Evolutionary conservation across 2,797 vertebrate genomes (phyloP), one percentile per base, ranked within the genome.

Genomic region (Chrosomus eos): DNA sequence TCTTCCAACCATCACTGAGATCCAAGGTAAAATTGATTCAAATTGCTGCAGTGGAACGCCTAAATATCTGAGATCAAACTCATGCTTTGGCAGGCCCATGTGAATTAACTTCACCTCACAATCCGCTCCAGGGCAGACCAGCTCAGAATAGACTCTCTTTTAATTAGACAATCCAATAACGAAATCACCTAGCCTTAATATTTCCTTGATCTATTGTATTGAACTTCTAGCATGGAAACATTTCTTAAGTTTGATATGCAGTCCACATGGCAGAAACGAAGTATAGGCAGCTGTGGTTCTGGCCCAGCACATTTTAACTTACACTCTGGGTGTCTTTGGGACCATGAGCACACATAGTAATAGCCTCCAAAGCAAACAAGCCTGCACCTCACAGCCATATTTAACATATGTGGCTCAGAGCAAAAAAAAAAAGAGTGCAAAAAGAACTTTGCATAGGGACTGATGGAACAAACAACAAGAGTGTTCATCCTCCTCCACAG

Each of bases 301-400:
- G 18, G 28, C 19, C 18, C 43, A 76, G 75, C n/a, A 58, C 60
- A 72, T 77, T 85, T 66, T 77, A 60, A 83, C 66, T 78, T 75
- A 78, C 64, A 77, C 23, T 72, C 21, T 18, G 28, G 8, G 13
- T 48, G 73, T 48, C 80, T 85, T 68, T 88, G 58, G 85, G 86
- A 83, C 79, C 36, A 66, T 83, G 18, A 66, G 33, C 43, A 75
- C 55, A 83, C 45, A 38, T 74, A 38, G 18, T 14, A 18, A 55
- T 38, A 53, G 64, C 43, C 36, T 79, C 82, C 82, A 84, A 87
- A 79, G 53, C n/a, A 89, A 89, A 84, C 74, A 84, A 66, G 51
- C 33, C 78, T 55, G 33, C 60, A 38, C 84, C 60, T 66, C 38
- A 51, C 51, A 81, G 60, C 21, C 33, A 23, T 40, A 31, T 79